Percentiles rank a stretch among this genome's conserved stretches.
These are phyloP conservation scores for Erebia ligea DNA, from an alignment of 2,888 invertebrate genomes.

Conservation along the genomic window DNA sequence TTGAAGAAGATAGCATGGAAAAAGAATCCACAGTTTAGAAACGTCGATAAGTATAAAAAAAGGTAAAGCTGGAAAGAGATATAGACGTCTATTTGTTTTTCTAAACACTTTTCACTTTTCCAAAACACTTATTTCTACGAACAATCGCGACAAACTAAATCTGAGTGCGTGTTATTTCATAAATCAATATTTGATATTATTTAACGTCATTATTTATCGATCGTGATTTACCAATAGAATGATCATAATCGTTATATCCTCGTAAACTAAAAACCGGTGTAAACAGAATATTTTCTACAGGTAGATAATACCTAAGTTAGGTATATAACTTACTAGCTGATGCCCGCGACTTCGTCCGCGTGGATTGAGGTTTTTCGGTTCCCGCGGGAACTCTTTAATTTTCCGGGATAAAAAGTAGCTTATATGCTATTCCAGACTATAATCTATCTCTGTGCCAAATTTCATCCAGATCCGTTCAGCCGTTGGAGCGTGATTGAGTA, in stretches of 20 bases:
- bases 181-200: slow-evolving; percentile 17
- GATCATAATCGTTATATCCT: not conserved
- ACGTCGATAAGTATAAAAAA: slow-evolving; percentile 46
- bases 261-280: not conserved
- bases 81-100: slow-evolving; percentile 19
- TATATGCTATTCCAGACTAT: no score
- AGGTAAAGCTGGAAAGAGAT: slow-evolving; percentile 40
- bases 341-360: no score
- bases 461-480: no score
- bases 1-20: slow-evolving; percentile 82
- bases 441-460: no score
- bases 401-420: no score
- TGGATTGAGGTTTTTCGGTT: no score
- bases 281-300: not conserved
- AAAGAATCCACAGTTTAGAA: slow-evolving; percentile 78
- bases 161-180: slow-evolving; percentile 45
- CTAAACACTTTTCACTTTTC: slow-evolving; percentile 29
- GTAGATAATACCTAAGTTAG: not conserved
- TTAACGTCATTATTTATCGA: slow-evolving; percentile 8
- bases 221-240: slow-evolving; percentile 11
- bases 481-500: no score
- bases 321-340: no score
- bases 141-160: slow-evolving; percentile 41
- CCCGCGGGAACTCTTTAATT: no score
- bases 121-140: slow-evolving; percentile 32